Percentiles rank a stretch among this genome's conserved stretches.
phyloP scores from a whole-genome alignment of 2,888 invertebrate species.

The Drosophila fungiperda region DNA sequence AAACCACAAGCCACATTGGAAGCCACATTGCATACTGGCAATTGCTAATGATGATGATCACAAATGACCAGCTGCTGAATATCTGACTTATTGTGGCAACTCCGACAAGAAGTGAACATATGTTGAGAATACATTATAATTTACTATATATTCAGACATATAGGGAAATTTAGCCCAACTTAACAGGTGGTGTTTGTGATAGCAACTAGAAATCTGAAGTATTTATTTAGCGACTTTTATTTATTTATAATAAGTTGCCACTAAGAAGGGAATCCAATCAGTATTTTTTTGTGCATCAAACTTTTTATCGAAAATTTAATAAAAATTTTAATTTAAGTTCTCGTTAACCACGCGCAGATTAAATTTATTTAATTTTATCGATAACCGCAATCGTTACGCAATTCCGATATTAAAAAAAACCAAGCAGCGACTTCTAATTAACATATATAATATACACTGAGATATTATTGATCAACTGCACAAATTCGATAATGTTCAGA shows the following conservation, averaged over 20 bases:
- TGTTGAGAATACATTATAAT: too few species aligned
- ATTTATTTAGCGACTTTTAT: neutral
- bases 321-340: too few species aligned
- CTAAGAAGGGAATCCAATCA: neutral
- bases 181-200: neutral
- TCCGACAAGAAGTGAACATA: too few species aligned
- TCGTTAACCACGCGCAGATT: too few species aligned
- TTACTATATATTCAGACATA: too few species aligned
- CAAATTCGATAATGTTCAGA: too few species aligned
- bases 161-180: too few species aligned
- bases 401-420: neutral
- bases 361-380: too few species aligned
- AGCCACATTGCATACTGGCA: neutral
- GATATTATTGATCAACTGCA: too few species aligned
- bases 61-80: constrained; percentile 23
- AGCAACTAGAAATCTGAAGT: neutral
- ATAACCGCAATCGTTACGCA: neutral
- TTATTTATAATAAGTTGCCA: neutral
- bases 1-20: neutral
- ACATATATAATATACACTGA: too few species aligned
- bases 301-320: neutral
- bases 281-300: too few species aligned
- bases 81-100: neutral
- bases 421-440: too few species aligned
- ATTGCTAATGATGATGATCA: constrained; percentile 19